Evolutionary conservation across 2,888 invertebrate genomes (phyloP).

Genomic region (Azorinus chamasolen): DNA sequence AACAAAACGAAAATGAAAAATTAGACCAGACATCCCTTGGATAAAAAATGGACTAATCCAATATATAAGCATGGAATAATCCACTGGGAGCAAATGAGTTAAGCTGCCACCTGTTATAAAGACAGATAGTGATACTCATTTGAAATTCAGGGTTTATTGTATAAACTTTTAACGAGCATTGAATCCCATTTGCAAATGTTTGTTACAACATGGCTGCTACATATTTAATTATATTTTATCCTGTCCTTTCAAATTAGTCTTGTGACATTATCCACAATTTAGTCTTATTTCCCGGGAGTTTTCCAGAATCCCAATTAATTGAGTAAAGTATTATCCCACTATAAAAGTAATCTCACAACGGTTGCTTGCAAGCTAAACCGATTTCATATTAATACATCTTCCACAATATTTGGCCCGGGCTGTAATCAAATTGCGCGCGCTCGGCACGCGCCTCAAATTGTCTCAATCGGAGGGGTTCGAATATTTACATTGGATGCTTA

Average conservation of each 20-base stretch:
- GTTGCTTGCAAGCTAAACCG: conserved; percentile 40
- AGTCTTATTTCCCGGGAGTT: conserved; percentile 57
- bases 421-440: conserved; percentile 65
- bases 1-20: too few relatives aligned
- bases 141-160: too few relatives aligned
- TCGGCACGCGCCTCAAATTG: conserved; percentile 59
- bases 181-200: too few relatives aligned
- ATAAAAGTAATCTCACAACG: conserved; percentile 56
- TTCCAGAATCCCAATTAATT: conserved; percentile 55
- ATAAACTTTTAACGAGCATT: too few relatives aligned
- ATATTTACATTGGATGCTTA: conserved; percentile 62
- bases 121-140: too few relatives aligned
- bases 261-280: conserved; percentile 29
- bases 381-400: conserved; percentile 60
- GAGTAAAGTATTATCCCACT: conserved; percentile 36
- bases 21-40: too few relatives aligned
- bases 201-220: not conserved
- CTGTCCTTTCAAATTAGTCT: not conserved
- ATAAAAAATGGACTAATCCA: too few relatives aligned
- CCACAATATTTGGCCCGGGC: conserved; percentile 45
- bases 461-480: conserved; percentile 55
- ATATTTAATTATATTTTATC: conserved; percentile 1
- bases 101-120: too few relatives aligned
- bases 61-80: too few relatives aligned
- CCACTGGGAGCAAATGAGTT: too few relatives aligned